These are phyloP conservation scores for Acropora tenuis DNA, from an alignment of 64 coral and sea anemone genomes.

Conservation along the genomic window DNA sequence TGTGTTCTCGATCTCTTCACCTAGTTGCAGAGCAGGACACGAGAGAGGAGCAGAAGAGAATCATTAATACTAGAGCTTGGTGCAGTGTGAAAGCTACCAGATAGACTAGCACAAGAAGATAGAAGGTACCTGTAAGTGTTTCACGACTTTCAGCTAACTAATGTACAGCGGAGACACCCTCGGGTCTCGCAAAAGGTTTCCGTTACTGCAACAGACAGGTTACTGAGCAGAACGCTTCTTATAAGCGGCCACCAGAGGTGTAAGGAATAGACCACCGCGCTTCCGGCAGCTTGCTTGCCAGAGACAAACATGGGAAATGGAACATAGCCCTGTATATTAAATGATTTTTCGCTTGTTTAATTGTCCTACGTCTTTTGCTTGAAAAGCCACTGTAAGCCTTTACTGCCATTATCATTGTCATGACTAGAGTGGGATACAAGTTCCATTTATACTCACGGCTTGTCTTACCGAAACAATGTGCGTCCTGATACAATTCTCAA, in stretches of 20 bases:
- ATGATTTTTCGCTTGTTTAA: not conserved
- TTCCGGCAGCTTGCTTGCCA: not conserved
- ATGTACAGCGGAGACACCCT: not conserved
- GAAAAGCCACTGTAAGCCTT: not conserved
- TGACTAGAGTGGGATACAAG: not conserved
- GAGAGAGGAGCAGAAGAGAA: not conserved
- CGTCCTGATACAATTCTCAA: not conserved
- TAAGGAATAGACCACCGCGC: not conserved
- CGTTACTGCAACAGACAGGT: not conserved
- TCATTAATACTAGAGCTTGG: not conserved
- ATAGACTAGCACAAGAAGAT: not conserved
- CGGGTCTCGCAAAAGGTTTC: not conserved
- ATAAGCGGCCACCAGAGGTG: not conserved
- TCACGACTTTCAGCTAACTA: not conserved
- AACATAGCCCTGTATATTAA: not conserved
- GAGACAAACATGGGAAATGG: not conserved
- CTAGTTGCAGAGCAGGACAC: not conserved
- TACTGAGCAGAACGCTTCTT: not conserved
- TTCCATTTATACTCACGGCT: not conserved
- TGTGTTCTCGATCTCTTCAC: not conserved
- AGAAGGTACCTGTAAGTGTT: not conserved
- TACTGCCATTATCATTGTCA: not conserved
- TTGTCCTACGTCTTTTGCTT: not conserved
- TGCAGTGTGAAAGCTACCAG: not conserved
- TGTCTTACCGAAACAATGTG: not conserved